phyloP scores from a whole-genome alignment of 1,140 invertebrate genomes.

The Zeugodacus cucurbitae region DNA sequence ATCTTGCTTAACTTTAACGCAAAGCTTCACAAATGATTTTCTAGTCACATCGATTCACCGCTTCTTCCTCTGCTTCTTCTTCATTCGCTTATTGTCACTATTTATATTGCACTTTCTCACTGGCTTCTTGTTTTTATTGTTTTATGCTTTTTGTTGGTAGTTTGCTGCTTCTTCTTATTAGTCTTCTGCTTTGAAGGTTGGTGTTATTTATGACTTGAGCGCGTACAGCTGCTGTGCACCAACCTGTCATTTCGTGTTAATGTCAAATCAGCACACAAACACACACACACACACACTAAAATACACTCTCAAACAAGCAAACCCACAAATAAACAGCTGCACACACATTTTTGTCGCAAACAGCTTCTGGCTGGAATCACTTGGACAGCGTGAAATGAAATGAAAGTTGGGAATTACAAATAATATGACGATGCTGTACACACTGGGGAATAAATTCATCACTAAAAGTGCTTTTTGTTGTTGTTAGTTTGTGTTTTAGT shows the following conservation, averaged over 20 bases:
- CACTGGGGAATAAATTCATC: slow-evolving; percentile 15
- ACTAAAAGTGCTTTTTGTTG: slow-evolving; percentile 19
- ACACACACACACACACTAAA: not conserved
- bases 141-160: not conserved
- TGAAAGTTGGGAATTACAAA: slow-evolving; percentile 4
- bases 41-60: not conserved
- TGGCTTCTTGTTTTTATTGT: not conserved
- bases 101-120: slow-evolving; percentile 1
- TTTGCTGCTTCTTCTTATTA: not conserved
- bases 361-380: not conserved
- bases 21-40: not conserved
- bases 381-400: not conserved
- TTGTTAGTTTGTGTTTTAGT: not conserved
- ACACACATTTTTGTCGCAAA: not conserved
- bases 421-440: slow-evolving; percentile 13
- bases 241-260: not conserved
- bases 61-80: not conserved
- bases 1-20: not conserved
- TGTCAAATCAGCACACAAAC: not conserved
- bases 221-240: slow-evolving; percentile 13
- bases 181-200: not conserved
- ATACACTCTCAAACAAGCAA: not conserved
- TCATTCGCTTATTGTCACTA: slow-evolving; percentile 6
- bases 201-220: slow-evolving; percentile 29
- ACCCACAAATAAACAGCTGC: no score